These are phyloP conservation scores for Struthio camelus DNA, from an alignment of 2,113 vertebrate genomes.

Conservation along the genomic window DNA sequence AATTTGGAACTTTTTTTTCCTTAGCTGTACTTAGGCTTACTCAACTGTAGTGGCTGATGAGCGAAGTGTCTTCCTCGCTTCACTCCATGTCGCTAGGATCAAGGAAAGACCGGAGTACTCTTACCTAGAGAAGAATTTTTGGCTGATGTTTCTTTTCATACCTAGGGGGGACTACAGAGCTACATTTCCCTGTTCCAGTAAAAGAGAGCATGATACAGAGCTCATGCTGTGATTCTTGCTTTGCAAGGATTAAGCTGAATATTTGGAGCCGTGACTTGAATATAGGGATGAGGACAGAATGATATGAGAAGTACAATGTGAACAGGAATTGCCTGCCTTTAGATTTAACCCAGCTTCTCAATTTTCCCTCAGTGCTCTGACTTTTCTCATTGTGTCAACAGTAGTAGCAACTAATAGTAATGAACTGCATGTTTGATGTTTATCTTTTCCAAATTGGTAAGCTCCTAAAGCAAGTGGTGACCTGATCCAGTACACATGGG, in stretches of 20 bases:
- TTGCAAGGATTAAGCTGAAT: not conserved
- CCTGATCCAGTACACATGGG: not conserved
- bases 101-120: not conserved
- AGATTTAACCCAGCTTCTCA: not conserved
- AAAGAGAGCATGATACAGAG: not conserved
- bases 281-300: not conserved
- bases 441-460: not conserved
- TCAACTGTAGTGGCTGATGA: rapidly evolving
- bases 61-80: not conserved
- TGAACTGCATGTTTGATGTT: not conserved
- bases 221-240: not conserved
- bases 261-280: not conserved
- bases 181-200: not conserved
- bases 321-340: not conserved
- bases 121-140: not conserved
- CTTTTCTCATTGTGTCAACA: not conserved
- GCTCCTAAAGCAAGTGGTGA: not conserved
- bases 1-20: not conserved
- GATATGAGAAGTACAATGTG: not conserved
- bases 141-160: not conserved
- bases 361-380: not conserved
- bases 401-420: not conserved
- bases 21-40: not conserved
- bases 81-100: not conserved
- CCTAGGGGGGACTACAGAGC: not conserved